Evolutionary conservation across 2,888 invertebrate species (phyloP), one percentile per base, ranked within the genome.

Genomic region (Nasonia oneida): DNA sequence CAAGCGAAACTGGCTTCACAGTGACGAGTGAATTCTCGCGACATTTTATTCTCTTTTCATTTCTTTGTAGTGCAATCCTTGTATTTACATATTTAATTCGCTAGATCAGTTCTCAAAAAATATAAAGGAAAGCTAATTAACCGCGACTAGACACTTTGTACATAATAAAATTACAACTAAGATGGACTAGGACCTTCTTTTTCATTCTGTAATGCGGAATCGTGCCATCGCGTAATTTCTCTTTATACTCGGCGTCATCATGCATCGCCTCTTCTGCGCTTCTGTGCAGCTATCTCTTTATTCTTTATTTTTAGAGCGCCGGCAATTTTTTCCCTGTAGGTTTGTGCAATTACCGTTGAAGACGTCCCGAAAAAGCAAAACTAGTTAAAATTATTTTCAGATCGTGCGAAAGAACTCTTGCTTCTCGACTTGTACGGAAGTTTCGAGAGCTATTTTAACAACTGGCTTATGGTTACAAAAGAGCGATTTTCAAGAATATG

Each of bases 261-360:
- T 80, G 39, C 39, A 83, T 80, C 39, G 50, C 84, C 50, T 77
- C 57, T 79, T 57, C 70, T 87, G 78, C 73, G 50, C 78, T 75
- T 82, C 42, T 50, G 75, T 50, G 75, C 47, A 74, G 53, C 67
- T 33, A 8, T 70, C 70, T 67, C 70, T 73, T 53, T 29, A 50
- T 86, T 76, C 82, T 50, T 70, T 12, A 12, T 71, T 83, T 39
- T 74, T 76, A 75, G 39, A 83, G 83, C 85, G 83, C 87, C 88
- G 53, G 53, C 78, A 77, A 67, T 76, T 42, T 42, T 42, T 77
- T 87, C 71, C 81, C 83, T 83, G 87, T 90, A 89, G 89, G 88
- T 89, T 89, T 90, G 90, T 89, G 90, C 90, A 89, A 89, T 88
- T 61, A 23, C 42, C 81, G 50, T 76, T 84, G 8, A 83, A 81